Percentiles rank a stretch among this genome's conserved stretches.
Conservation (phyloP, 2,888 invertebrate genomes). For the Agonum fuliginosum region DNA sequence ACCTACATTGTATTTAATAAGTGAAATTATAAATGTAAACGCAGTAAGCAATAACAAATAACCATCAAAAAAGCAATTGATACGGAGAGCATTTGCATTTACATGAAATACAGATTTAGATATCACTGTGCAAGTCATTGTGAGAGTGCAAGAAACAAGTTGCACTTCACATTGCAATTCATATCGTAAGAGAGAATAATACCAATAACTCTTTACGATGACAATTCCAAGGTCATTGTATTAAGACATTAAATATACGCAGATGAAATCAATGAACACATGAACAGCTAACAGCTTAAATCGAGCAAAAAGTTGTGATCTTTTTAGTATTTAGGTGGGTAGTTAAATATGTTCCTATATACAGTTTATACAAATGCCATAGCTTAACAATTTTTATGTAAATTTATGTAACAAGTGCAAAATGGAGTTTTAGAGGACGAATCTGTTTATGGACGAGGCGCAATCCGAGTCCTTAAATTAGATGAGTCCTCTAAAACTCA, state of each 20-base stretch:
- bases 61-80: constrained; percentile 21
- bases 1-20: too few relatives aligned
- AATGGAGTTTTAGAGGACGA: too few relatives aligned
- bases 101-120: constrained; percentile 34
- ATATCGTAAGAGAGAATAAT: neutral
- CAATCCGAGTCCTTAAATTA: too few relatives aligned
- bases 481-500: too few relatives aligned
- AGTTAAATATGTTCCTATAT: too few relatives aligned
- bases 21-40: neutral
- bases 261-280: constrained; percentile 21
- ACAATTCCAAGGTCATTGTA: constrained; percentile 33
- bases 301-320: neutral
- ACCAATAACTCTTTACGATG: constrained; percentile 22
- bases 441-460: too few relatives aligned
- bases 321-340: too few relatives aligned
- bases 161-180: neutral
- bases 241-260: constrained; percentile 7
- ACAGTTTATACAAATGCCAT: too few relatives aligned
- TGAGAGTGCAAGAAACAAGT: constrained; percentile 22
- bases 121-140: constrained; percentile 25
- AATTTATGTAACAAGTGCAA: too few relatives aligned
- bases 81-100: constrained; percentile 36
- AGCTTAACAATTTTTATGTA: too few relatives aligned
- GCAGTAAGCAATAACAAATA: neutral
- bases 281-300: too few relatives aligned